Evolutionary conservation across 2,113 vertebrate species (phyloP).

Genomic region (Microtus richardsoni): DNA sequence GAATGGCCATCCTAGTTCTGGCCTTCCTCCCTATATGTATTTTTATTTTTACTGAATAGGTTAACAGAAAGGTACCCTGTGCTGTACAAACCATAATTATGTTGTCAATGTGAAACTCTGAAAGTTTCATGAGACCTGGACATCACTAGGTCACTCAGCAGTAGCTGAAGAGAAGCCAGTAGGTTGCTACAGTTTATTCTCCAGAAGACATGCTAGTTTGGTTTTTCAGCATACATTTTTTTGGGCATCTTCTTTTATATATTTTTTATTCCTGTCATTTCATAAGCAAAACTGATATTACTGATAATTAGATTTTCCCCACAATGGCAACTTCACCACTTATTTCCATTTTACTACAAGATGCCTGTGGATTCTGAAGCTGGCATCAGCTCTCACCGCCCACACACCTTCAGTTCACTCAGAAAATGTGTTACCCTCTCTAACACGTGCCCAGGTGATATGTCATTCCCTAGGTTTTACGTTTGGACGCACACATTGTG

Average conservation of each 20-base stretch:
- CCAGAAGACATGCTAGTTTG: background rate
- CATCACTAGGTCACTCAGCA: background rate
- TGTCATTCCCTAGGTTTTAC: background rate
- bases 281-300: constrained; percentile 65
- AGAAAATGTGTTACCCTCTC: background rate
- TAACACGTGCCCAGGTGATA: constrained; percentile 14
- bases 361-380: constrained; percentile 23
- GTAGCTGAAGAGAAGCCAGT: background rate
- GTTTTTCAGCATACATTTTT: constrained; percentile 52
- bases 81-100: constrained; percentile 43
- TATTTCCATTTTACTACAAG: constrained; percentile 47
- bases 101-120: constrained; percentile 54
- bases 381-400: constrained; percentile 49
- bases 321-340: constrained; percentile 37
- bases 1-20: background rate
- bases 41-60: background rate
- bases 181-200: constrained; percentile 33
- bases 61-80: background rate
- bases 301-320: constrained; percentile 69
- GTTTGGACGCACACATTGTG: background rate
- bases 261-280: constrained; percentile 60
- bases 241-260: constrained; percentile 53
- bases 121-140: constrained; percentile 30
- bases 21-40: background rate
- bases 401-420: constrained; percentile 10